Evolutionary conservation across 1,140 invertebrate genomes (phyloP).

Genomic region (Drosophila ambigua): DNA sequence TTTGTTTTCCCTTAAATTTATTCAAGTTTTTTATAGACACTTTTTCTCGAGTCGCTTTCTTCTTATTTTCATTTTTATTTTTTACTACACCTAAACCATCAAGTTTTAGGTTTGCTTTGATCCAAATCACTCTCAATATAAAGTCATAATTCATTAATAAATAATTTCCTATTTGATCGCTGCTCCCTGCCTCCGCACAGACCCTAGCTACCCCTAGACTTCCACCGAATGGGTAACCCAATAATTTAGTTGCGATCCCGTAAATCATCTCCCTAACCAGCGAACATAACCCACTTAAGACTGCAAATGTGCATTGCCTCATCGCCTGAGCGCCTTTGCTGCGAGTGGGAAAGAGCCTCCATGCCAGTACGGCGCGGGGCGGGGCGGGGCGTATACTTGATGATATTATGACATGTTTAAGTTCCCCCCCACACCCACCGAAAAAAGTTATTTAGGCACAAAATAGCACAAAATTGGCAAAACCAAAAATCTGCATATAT

Average conservation of each 20-base stretch:
- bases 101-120: not conserved
- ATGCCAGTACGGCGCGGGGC: constrained; percentile 6
- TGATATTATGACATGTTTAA: constrained; percentile 60
- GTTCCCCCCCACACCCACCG: not conserved
- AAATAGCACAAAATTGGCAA: constrained; percentile 59
- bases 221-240: not conserved
- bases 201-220: not conserved
- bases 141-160: constrained; percentile 20
- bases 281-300: constrained; percentile 38
- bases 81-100: not conserved
- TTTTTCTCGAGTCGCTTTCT: not conserved
- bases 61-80: not conserved
- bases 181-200: too few species aligned
- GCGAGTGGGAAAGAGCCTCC: constrained; percentile 1
- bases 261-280: constrained; percentile 60
- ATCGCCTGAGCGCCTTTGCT: not conserved
- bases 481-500: constrained; percentile 37
- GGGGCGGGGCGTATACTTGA: constrained; percentile 56
- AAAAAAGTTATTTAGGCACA: constrained; percentile 50
- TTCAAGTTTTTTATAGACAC: not conserved
- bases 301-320: constrained; percentile 50
- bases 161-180: constrained; percentile 2
- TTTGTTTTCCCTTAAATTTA: not conserved
- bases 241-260: constrained; percentile 35
- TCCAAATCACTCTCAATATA: not conserved